These are phyloP conservation scores for Unio delphinus DNA, from an alignment of 2,888 invertebrate species.

Conservation along the genomic window DNA sequence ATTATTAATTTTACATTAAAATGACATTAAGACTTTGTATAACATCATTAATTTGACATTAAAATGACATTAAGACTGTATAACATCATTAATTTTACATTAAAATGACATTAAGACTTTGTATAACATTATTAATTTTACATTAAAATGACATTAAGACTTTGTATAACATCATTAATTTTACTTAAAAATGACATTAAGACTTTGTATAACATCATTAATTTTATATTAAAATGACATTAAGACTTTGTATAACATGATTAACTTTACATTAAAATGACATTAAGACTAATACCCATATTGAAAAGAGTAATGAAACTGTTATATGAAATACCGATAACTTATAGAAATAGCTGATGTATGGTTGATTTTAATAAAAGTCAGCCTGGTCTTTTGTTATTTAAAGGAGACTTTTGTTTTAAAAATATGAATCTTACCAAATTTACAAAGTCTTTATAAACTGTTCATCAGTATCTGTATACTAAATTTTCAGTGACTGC, in stretches of 20 bases:
- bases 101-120: not conserved
- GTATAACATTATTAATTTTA: not conserved
- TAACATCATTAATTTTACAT: not conserved
- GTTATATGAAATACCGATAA: not conserved
- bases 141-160: no score
- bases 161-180: not conserved
- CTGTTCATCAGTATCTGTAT: no score
- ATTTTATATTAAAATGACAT: no score
- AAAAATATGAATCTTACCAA: no score
- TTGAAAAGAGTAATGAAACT: not conserved
- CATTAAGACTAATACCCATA: not conserved
- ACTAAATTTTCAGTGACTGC: no score
- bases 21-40: not conserved
- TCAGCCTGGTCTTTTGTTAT: not conserved
- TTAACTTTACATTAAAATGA: no score
- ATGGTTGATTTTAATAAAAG: not conserved
- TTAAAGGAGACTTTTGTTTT: no score
- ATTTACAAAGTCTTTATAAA: no score
- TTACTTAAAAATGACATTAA: no score
- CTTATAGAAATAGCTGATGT: not conserved
- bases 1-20: not conserved
- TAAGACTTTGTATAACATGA: not conserved
- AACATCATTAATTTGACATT: not conserved
- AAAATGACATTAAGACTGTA: not conserved
- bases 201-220: not conserved